phyloP scores from a whole-genome alignment of 2,797 vertebrate species.

The Aselliscus stoliczkanus region DNA sequence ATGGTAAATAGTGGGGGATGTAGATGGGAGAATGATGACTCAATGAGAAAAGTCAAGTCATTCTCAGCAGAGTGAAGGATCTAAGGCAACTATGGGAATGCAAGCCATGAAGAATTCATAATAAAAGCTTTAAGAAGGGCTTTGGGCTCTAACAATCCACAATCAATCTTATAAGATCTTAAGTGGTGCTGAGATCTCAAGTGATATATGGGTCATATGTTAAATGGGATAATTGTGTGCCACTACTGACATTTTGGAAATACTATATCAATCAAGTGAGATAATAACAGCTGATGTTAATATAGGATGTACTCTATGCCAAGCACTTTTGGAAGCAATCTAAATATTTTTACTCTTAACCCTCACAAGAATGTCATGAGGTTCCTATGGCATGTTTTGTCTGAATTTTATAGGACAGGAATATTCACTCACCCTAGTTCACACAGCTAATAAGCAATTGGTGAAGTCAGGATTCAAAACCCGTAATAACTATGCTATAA shows the following conservation, averaged over 20 bases:
- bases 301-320: background rate
- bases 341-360: background rate
- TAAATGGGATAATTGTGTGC: background rate
- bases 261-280: background rate
- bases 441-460: background rate
- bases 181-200: background rate
- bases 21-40: background rate
- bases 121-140: background rate
- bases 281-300: background rate
- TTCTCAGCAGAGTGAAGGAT: background rate
- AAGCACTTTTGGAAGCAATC: background rate
- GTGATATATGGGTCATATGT: background rate
- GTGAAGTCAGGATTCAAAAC: background rate
- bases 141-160: background rate
- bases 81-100: background rate
- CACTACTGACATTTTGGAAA: background rate
- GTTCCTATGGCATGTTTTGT: background rate
- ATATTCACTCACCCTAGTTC: background rate
- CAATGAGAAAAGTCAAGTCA: background rate
- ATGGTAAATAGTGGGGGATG: background rate
- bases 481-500: background rate
- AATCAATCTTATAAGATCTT: background rate
- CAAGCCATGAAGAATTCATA: background rate
- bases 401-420: background rate
- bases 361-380: background rate